These are phyloP conservation scores for Nymphalis c-album DNA, from an alignment of 2,888 invertebrate genomes.

Conservation along the genomic window DNA sequence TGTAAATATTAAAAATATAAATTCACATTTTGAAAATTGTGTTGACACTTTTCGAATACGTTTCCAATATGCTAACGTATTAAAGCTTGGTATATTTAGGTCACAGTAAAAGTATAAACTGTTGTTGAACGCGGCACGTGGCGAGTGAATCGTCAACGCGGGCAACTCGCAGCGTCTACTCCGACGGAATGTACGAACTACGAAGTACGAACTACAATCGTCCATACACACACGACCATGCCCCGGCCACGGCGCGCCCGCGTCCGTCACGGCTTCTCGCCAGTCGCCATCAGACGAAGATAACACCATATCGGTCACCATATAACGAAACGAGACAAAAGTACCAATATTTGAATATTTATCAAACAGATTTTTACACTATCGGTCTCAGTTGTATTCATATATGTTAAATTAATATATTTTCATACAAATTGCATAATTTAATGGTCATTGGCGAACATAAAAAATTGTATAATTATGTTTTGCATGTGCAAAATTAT, in stretches of 20 bases:
- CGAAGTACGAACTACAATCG: conserved; percentile 25
- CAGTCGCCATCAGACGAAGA: conserved; percentile 45
- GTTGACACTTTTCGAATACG: conserved; percentile 16
- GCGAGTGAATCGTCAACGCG: conserved; percentile 51
- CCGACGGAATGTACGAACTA: conserved; percentile 56
- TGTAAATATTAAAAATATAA: conserved; percentile 24
- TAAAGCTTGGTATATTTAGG: conserved; percentile 42
- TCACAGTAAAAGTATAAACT: conserved; percentile 54
- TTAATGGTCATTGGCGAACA: background rate
- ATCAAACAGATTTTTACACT: conserved; percentile 9
- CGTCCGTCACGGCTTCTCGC: conserved; percentile 39
- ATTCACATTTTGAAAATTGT: conserved; percentile 39
- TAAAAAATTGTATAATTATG: background rate
- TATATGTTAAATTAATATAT: background rate
- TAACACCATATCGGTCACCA: conserved; percentile 51
- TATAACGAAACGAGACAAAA: conserved; percentile 50
- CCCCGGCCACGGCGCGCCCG: conserved; percentile 43
- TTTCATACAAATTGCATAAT: background rate
- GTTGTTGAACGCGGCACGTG: conserved; percentile 48
- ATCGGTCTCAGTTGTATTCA: background rate
- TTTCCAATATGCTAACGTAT: conserved; percentile 26
- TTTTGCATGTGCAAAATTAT: no score
- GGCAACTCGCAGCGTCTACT: conserved; percentile 57
- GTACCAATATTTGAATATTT: background rate
- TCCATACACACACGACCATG: conserved; percentile 36